A percentile compares a stretch with the other conserved stretches of the same genome.
Conservation (phyloP, 2,888 invertebrate genomes). For the Allolobophora icterica region DNA sequence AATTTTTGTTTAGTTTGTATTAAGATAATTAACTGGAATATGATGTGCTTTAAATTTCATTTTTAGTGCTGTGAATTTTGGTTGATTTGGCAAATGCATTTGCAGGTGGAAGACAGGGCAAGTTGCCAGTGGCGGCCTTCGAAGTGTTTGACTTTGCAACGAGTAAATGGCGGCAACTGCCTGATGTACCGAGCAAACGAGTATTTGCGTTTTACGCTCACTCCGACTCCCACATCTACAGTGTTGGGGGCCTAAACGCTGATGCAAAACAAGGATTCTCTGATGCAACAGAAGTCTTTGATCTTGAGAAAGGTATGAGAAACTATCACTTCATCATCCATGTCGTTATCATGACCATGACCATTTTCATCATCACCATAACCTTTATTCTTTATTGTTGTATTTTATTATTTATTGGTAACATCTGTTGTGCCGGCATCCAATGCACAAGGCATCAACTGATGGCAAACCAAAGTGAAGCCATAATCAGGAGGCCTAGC, state of each 20-base stretch:
- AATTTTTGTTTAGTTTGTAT: too few species aligned
- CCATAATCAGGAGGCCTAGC: too few species aligned
- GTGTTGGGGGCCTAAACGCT: constrained; percentile 61
- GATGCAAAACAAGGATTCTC: constrained; percentile 60
- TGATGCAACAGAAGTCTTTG: constrained; percentile 59
- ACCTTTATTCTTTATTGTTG: constrained; percentile 2
- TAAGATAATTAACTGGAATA: too few species aligned
- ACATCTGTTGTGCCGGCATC: too few species aligned
- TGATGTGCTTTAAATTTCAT: neutral
- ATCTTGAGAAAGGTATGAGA: constrained; percentile 56
- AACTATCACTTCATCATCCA: neutral
- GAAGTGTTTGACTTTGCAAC: constrained; percentile 60
- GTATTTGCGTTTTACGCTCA: constrained; percentile 61
- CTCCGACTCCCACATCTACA: constrained; percentile 57
- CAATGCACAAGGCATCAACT: too few species aligned
- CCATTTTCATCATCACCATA: neutral
- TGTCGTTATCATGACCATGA: neutral
- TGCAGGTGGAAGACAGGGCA: constrained; percentile 62
- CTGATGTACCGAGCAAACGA: constrained; percentile 59
- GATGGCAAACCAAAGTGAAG: too few species aligned
- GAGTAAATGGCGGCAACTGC: constrained; percentile 57
- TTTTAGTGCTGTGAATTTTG: neutral
- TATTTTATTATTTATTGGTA: too few species aligned
- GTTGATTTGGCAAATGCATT: neutral
- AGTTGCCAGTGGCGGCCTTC: constrained; percentile 57